Conservation (phyloP, 2,888 invertebrate species). For the Nephrocerus scutellatus region DNA sequence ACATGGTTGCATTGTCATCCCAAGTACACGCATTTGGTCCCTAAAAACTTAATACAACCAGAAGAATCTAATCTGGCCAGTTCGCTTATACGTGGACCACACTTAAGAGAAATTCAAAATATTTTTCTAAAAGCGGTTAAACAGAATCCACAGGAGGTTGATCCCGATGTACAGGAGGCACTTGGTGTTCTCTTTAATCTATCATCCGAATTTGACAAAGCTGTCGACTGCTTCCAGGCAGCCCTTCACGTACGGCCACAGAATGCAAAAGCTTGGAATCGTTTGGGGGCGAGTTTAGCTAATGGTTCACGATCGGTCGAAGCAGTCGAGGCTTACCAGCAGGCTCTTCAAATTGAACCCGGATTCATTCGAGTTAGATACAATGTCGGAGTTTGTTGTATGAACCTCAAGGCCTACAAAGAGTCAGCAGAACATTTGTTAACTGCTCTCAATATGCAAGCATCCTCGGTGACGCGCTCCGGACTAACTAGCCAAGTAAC, state of each 20-base stretch:
- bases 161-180: constrained; percentile 88
- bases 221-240: constrained; percentile 90
- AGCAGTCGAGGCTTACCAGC: constrained; percentile 92
- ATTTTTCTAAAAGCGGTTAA: constrained; percentile 75
- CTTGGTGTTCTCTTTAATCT: constrained; percentile 93
- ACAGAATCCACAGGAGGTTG: constrained; percentile 64
- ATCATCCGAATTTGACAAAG: constrained; percentile 89
- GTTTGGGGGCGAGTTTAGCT: constrained; percentile 93
- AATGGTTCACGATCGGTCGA: constrained; percentile 93
- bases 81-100: constrained; percentile 48
- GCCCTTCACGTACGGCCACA: constrained; percentile 69
- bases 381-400: constrained; percentile 96
- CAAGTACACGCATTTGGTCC: constrained; percentile 69
- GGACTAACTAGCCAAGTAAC: constrained; percentile 55
- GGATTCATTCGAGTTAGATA: constrained; percentile 95
- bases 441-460: constrained; percentile 87
- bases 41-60: constrained; percentile 48
- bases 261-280: constrained; percentile 93
- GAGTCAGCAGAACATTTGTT: constrained; percentile 95
- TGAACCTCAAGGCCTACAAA: constrained; percentile 89
- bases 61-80: constrained; percentile 41
- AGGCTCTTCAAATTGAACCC: constrained; percentile 83
- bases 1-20: constrained; percentile 74
- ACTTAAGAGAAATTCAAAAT: constrained; percentile 59
- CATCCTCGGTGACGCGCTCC: constrained; percentile 50